A percentile compares a stretch with the other conserved stretches of the same genome.
These are phyloP conservation scores for Argyra leucocephala DNA, from an alignment of 2,888 invertebrate genomes.

Conservation along the genomic window DNA sequence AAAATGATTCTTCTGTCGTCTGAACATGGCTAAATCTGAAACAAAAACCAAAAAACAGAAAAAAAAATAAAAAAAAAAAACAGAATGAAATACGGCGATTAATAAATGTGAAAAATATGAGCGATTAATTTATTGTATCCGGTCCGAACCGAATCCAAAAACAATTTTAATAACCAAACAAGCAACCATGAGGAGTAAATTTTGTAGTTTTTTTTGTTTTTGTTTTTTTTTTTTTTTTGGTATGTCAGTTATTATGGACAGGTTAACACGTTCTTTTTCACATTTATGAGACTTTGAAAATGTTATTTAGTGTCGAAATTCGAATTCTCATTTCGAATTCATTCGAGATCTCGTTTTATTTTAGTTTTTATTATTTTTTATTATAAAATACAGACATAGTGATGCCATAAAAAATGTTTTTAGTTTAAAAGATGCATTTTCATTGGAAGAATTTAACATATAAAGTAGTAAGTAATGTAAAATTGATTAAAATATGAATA, in stretches of 20 bases:
- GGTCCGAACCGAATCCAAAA: neutral
- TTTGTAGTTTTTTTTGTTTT: neutral
- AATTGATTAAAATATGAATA: conserved; percentile 1
- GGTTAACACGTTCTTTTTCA: conserved; percentile 6
- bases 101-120: conserved; percentile 6
- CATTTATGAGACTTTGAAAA: conserved; percentile 3
- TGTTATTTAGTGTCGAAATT: conserved; percentile 6
- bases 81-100: conserved; percentile 1
- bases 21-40: neutral
- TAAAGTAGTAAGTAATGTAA: neutral
- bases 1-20: neutral
- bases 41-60: no score
- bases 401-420: conserved; percentile 3
- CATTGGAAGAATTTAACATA: neutral
- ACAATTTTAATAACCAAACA: neutral
- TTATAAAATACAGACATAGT: neutral
- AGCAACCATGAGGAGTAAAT: neutral
- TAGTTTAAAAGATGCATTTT: neutral
- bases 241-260: conserved; percentile 6
- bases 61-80: no score
- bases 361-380: neutral
- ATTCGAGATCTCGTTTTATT: neutral
- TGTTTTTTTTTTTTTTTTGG: neutral
- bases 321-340: conserved; percentile 1
- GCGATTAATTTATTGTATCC: conserved; percentile 6